These are phyloP conservation scores for Catajapyx aquilonaris DNA, from an alignment of 1,140 invertebrate species.

Conservation along the genomic window DNA sequence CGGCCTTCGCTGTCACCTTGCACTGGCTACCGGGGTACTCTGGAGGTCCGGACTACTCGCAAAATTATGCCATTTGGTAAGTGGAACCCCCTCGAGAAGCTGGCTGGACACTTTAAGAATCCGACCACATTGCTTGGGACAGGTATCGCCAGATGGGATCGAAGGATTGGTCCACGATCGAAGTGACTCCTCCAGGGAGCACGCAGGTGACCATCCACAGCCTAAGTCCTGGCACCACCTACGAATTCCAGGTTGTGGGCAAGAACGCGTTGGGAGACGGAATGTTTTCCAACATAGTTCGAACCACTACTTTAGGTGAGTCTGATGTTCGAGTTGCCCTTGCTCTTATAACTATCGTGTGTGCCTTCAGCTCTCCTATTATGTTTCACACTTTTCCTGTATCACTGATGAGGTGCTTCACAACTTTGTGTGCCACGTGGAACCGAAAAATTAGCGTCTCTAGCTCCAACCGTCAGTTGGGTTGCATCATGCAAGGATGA, in stretches of 20 bases:
- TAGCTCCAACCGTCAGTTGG: no score
- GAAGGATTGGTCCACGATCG: constrained; percentile 73
- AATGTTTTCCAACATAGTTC: constrained; percentile 81
- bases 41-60: constrained; percentile 79
- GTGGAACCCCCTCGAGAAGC: constrained; percentile 8
- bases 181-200: constrained; percentile 73
- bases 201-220: constrained; percentile 79
- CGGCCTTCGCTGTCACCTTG: constrained; percentile 71
- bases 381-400: constrained; percentile 12
- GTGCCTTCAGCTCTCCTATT: constrained; percentile 7
- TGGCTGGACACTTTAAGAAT: no score
- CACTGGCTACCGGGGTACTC: constrained; percentile 87
- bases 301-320: constrained; percentile 74
- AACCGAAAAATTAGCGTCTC: no score
- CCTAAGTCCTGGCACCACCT: constrained; percentile 67
- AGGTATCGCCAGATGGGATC: constrained; percentile 60
- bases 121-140: no score
- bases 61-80: constrained; percentile 80
- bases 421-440: no score
- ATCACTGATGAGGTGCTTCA: no score
- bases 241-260: constrained; percentile 91
- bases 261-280: constrained; percentile 85
- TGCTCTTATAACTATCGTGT: constrained; percentile 8
- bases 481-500: no score
- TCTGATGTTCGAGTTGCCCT: constrained; percentile 10